A percentile compares a stretch with the other conserved stretches of the same genome.
Conservation (phyloP, 1,140 invertebrate genomes). For the Procambarus virginalis region DNA sequence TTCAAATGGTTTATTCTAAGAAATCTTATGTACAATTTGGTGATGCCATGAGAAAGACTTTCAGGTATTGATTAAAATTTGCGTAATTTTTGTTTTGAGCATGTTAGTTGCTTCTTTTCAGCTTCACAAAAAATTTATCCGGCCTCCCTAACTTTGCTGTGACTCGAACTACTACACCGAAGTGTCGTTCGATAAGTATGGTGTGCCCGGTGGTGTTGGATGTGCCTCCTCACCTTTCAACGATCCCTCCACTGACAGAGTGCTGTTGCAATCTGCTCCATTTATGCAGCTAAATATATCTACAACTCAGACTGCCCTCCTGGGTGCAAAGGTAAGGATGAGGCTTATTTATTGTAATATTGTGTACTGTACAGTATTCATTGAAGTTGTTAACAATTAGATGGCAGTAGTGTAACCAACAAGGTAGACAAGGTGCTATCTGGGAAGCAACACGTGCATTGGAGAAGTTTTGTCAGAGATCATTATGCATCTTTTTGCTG, state of each 20-base stretch:
- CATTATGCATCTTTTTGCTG: too few relatives aligned
- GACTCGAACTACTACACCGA: slow-evolving; percentile 86
- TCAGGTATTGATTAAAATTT: background rate
- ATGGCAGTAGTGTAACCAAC: too few relatives aligned
- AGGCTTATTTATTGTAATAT: too few relatives aligned
- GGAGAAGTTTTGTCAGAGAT: too few relatives aligned
- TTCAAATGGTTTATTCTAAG: too few relatives aligned
- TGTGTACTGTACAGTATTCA: too few relatives aligned
- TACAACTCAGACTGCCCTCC: slow-evolving; percentile 82
- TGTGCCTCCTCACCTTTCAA: slow-evolving; percentile 83
- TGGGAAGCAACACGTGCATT: too few relatives aligned
- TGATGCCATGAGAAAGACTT: background rate
- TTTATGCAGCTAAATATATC: slow-evolving; percentile 84
- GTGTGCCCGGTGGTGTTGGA: slow-evolving; percentile 86
- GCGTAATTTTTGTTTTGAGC: too few relatives aligned
- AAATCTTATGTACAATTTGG: background rate
- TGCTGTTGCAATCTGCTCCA: slow-evolving; percentile 89
- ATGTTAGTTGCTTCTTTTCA: slow-evolving; percentile 74
- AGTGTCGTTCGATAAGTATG: slow-evolving; percentile 84
- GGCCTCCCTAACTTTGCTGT: slow-evolving; percentile 84
- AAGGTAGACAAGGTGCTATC: too few relatives aligned
- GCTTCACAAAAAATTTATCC: slow-evolving; percentile 88
- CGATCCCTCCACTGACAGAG: slow-evolving; percentile 84
- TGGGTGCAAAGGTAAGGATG: slow-evolving; percentile 76
- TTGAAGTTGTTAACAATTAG: too few relatives aligned